Conservation (phyloP, 2,113 vertebrate species). For the Chaetura pelagica region DNA sequence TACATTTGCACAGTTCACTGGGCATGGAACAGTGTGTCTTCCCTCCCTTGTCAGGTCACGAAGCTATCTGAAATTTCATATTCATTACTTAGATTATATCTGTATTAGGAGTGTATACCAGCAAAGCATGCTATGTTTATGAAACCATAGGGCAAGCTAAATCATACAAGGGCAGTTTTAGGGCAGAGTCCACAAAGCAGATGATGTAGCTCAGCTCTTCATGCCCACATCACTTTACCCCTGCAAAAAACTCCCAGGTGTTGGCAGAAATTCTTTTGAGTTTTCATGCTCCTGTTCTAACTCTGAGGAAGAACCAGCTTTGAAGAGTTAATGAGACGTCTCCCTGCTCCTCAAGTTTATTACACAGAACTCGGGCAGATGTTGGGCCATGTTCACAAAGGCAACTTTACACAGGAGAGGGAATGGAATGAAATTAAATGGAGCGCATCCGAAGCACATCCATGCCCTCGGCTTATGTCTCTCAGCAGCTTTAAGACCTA, state of each 20-base stretch:
- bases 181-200: background rate
- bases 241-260: background rate
- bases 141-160: background rate
- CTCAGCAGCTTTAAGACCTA: background rate
- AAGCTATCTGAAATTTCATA: background rate
- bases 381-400: background rate
- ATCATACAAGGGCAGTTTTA: background rate
- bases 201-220: background rate
- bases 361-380: background rate
- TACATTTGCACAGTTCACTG: background rate
- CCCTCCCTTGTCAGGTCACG: background rate
- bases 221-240: background rate
- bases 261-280: background rate
- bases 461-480: background rate
- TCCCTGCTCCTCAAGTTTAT: background rate
- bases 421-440: background rate
- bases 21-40: background rate
- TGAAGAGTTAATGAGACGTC: background rate
- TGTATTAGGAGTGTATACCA: background rate
- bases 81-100: background rate
- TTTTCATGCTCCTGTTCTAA: background rate
- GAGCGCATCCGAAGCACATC: background rate
- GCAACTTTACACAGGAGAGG: rapidly evolving
- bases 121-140: background rate
- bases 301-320: background rate